A percentile compares a stretch with the other conserved stretches of the same genome.
Evolutionary conservation across 2,888 invertebrate genomes (phyloP).

Genomic region (Troides aeacus): DNA sequence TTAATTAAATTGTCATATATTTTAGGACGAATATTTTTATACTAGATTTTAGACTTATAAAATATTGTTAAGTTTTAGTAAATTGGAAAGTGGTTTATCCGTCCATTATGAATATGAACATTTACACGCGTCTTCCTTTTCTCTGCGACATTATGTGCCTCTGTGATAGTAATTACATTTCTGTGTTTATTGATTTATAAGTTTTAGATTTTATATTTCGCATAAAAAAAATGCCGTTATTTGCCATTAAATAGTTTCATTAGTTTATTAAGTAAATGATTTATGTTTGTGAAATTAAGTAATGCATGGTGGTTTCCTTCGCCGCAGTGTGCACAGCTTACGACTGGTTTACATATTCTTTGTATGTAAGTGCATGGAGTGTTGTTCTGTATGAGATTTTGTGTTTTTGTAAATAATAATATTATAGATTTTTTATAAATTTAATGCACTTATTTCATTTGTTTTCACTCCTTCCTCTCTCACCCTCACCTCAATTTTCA

Average conservation of each 20-base stretch:
- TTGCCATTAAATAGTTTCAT: slow-evolving; percentile 18
- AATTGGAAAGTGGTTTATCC: slow-evolving; percentile 21
- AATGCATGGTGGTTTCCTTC: slow-evolving; percentile 66
- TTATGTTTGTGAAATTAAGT: slow-evolving; percentile 33
- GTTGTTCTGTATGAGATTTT: slow-evolving; percentile 66
- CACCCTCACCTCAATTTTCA: slow-evolving; percentile 59
- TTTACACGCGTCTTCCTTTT: slow-evolving; percentile 24
- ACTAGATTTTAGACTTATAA: slow-evolving; percentile 9
- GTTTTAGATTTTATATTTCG: slow-evolving; percentile 32
- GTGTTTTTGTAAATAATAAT: slow-evolving; percentile 76
- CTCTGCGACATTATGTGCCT: slow-evolving; percentile 9
- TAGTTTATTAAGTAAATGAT: slow-evolving; percentile 18
- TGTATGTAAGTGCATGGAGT: slow-evolving; percentile 79
- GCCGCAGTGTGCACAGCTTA: slow-evolving; percentile 73
- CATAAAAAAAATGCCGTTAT: slow-evolving; percentile 21
- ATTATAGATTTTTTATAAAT: slow-evolving; percentile 74
- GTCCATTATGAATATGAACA: slow-evolving; percentile 22
- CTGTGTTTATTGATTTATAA: slow-evolving; percentile 12
- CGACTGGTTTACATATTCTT: slow-evolving; percentile 58
- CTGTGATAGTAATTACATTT: slow-evolving; percentile 28
- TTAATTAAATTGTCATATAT: slow-evolving; percentile 25
- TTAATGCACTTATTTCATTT: slow-evolving; percentile 77
- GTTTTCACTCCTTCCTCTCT: slow-evolving; percentile 61
- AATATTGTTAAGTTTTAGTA: slow-evolving; percentile 23
- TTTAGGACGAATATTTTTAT: slow-evolving; percentile 24